Conservation (phyloP, 1,140 invertebrate genomes). For the Vanessa atalanta region DNA sequence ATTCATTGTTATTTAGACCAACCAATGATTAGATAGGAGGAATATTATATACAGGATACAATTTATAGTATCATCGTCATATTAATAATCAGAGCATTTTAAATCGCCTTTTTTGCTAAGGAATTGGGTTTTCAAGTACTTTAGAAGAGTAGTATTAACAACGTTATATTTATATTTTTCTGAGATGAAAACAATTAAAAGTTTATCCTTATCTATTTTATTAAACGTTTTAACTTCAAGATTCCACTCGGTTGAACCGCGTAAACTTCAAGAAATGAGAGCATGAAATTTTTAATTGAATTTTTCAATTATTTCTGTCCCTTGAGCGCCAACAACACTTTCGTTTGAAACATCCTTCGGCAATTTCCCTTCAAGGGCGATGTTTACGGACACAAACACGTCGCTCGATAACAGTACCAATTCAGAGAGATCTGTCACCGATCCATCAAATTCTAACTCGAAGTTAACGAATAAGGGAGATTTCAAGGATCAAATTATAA, state of each 20-base stretch:
- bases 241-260: constrained; percentile 31
- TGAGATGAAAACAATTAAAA: constrained; percentile 38
- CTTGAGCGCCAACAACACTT: constrained; percentile 48
- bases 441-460: constrained; percentile 10
- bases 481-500: constrained; percentile 54
- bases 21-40: too few species aligned
- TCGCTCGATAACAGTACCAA: constrained; percentile 19
- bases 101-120: neutral
- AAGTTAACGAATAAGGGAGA: constrained; percentile 21
- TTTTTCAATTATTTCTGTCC: constrained; percentile 52
- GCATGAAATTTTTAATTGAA: constrained; percentile 50
- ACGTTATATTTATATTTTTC: constrained; percentile 6
- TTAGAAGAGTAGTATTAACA: neutral
- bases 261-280: constrained; percentile 34
- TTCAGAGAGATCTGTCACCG: constrained; percentile 18
- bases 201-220: constrained; percentile 41
- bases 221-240: constrained; percentile 38
- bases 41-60: too few species aligned
- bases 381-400: constrained; percentile 31
- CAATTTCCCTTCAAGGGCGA: constrained; percentile 29
- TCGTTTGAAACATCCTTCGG: constrained; percentile 51
- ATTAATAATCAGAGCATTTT: too few species aligned
- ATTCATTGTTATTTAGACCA: too few species aligned
- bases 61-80: too few species aligned
- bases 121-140: neutral